A percentile compares a stretch with the other conserved stretches of the same genome.
Evolutionary conservation across 2,888 invertebrate genomes (phyloP).

Genomic region (Pollenia griseotomentosa): DNA sequence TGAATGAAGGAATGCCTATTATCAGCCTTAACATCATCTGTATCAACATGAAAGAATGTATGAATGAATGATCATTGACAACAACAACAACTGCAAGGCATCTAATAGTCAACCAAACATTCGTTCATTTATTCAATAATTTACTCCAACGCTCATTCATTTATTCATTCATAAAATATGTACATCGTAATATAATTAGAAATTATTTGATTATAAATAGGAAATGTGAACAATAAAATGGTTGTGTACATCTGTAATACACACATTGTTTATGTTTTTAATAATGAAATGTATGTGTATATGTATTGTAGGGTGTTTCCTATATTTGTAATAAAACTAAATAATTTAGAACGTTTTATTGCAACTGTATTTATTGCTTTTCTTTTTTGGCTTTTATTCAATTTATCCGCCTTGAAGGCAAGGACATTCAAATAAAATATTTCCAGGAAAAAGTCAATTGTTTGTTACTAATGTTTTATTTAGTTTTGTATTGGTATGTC

Average conservation of each 20-base stretch:
- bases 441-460: too few species aligned
- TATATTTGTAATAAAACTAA: neutral
- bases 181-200: conserved; percentile 44
- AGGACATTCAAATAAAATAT: too few species aligned
- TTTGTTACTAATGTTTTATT: too few species aligned
- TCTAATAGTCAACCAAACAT: conserved; percentile 4
- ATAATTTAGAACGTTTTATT: neutral
- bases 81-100: neutral
- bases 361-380: neutral
- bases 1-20: conserved; percentile 54
- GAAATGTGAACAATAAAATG: neutral
- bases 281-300: neutral
- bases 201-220: conserved; percentile 53
- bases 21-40: conserved; percentile 8
- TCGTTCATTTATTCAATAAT: neutral
- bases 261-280: too few species aligned
- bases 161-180: conserved; percentile 15
- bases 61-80: neutral
- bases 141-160: conserved; percentile 18
- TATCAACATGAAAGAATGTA: neutral
- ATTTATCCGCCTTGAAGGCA: neutral
- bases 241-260: neutral
- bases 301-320: neutral
- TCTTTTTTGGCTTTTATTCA: neutral
- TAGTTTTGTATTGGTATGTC: too few species aligned